Evolutionary conservation across 2,888 invertebrate species (phyloP), one percentile per base, ranked within the genome.

Genomic region (Drosophila mimetica): DNA sequence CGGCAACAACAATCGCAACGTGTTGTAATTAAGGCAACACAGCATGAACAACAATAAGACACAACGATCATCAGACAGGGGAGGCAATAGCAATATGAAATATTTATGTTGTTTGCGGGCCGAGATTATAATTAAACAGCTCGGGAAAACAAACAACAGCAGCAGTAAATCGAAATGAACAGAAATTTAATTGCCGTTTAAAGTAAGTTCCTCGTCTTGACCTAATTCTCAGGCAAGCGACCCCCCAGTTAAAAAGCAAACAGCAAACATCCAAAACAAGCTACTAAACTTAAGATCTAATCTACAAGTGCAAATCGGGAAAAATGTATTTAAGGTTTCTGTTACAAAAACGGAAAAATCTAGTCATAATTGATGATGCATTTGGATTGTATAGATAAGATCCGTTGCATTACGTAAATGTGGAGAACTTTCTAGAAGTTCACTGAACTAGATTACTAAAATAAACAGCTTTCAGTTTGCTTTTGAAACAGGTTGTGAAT

Each of bases 131-230:
- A 77, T 75, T 77, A 71, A 69, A 39, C 55, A 50, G 63, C 32
- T 55, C 13, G 22, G 16, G 14, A 59, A 44, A 61, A 48, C 42
- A 28, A 34, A 14, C 42, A 64, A 44, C 39, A 50, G n/a, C n/a
- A n/a, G n/a, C n/a, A n/a, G n/a, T n/a, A n/a, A 34, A 42, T 63
- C 51, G 65, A 66, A 65, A 34, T 42, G n/a, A 46, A 54, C 72
- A 74, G 74, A 79, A 81, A 79, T 81, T 84, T 84, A 86, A 86
- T 84, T 77, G 84, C 66, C 85, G 74, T 74, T 84, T 84, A 69
- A 14, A 81, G 85, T 77, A 69, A 76, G 77, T 74, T 85, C 78
- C 87, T 82, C 74, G 37, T 79, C 84, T 85, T 85, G 84, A 85
- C 84, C 87, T 55, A 87, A 87, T 85, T 85, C 84, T 61, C 84